Percentiles rank a stretch among this genome's conserved stretches.
phyloP scores from a whole-genome alignment of 2,888 invertebrate genomes.

The Mesodorylaimus sp. region DNA sequence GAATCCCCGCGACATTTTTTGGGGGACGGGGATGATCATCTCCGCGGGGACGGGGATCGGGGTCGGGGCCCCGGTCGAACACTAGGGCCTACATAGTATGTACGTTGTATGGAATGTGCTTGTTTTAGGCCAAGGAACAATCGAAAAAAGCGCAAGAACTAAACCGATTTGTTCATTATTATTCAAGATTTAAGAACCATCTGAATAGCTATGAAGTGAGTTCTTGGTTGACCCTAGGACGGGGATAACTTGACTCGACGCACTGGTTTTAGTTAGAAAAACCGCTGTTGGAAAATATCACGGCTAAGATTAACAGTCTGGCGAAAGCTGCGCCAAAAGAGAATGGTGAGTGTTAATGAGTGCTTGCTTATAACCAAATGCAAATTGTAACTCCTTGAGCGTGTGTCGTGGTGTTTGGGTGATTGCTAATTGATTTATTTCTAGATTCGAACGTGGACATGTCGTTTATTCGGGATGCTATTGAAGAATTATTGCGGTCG shows the following conservation, averaged over 20 bases:
- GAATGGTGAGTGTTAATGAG: conserved; percentile 7
- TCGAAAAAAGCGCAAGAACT: conserved; percentile 44
- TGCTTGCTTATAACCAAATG: background rate
- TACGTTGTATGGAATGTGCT: too few species aligned
- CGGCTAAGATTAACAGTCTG: conserved; percentile 45
- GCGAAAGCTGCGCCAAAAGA: conserved; percentile 35
- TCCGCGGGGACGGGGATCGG: too few species aligned
- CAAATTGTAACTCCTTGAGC: too few species aligned
- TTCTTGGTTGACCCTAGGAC: background rate
- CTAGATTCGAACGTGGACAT: conserved; percentile 8
- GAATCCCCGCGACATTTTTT: too few species aligned
- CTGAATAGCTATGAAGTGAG: conserved; percentile 43
- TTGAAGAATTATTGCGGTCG: conserved; percentile 45
- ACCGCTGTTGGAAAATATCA: conserved; percentile 41
- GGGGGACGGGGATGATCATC: too few species aligned
- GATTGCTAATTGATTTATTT: background rate
- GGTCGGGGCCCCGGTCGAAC: too few species aligned
- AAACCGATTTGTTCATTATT: conserved; percentile 47
- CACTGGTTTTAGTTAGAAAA: conserved; percentile 42
- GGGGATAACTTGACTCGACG: background rate
- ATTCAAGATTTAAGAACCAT: conserved; percentile 46
- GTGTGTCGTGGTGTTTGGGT: background rate
- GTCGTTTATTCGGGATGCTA: conserved; percentile 45
- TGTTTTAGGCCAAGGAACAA: conserved; percentile 39
- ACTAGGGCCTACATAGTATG: too few species aligned